Conservation (phyloP, 2,888 invertebrate genomes). For the Pachycephus smyrnensis region DNA sequence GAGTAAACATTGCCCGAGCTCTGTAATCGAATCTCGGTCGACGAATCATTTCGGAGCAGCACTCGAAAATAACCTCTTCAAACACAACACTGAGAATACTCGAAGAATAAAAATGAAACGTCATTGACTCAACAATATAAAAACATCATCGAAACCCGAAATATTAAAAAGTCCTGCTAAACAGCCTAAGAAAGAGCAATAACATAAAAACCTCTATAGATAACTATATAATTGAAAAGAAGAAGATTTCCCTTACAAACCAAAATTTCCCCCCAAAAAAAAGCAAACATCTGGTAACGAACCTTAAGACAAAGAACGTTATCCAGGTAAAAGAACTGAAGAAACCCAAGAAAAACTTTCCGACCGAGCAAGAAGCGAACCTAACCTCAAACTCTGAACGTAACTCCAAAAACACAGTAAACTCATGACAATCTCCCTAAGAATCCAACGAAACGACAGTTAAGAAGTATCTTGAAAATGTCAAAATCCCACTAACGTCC, state of each 20-base stretch:
- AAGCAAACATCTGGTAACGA: background rate
- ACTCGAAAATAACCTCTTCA: background rate
- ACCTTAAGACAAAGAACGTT: background rate
- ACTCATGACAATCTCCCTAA: background rate
- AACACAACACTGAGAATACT: background rate
- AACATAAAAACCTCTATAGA: no score
- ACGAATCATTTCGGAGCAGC: background rate
- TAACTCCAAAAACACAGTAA: background rate
- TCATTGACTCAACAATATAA: background rate
- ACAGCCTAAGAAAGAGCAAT: background rate
- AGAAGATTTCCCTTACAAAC: background rate
- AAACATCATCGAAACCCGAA: background rate
- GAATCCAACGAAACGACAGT: background rate
- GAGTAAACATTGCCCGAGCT: background rate
- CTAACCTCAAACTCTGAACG: slow-evolving; percentile 18
- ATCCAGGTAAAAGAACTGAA: background rate
- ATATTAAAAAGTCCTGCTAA: background rate
- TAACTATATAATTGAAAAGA: background rate
- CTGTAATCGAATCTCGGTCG: background rate
- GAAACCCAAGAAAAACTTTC: background rate
- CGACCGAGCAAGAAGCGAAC: slow-evolving; percentile 2
- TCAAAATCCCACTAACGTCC: background rate
- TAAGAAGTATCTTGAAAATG: background rate
- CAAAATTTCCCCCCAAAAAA: background rate
- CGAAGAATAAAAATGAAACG: background rate